Conservation (phyloP, 2,797 vertebrate genomes). For the Momotus momota region DNA sequence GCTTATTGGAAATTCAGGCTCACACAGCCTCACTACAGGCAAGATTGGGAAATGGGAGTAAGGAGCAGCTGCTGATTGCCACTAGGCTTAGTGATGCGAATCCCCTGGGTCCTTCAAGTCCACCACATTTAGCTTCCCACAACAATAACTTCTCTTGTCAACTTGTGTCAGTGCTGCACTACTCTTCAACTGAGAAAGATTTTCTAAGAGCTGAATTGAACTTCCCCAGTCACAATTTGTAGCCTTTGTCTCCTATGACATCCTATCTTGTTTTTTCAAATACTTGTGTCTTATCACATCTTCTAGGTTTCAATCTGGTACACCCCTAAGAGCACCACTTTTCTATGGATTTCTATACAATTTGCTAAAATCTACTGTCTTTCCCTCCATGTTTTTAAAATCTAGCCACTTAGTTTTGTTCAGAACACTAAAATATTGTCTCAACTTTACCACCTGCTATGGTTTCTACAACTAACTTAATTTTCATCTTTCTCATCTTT, state of each 20-base stretch:
- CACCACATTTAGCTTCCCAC: neutral
- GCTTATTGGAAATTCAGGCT: neutral
- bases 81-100: neutral
- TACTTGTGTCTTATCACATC: neutral
- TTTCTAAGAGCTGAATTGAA: neutral
- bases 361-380: neutral
- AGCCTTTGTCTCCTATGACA: neutral
- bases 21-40: neutral
- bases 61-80: neutral
- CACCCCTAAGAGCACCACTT: neutral
- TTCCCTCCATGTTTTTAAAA: neutral
- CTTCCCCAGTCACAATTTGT: neutral
- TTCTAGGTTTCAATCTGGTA: neutral
- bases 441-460: neutral
- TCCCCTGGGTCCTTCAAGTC: neutral
- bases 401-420: neutral
- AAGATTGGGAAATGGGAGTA: neutral
- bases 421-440: neutral
- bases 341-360: neutral
- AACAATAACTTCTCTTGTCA: neutral
- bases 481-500: neutral
- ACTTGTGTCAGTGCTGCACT: neutral
- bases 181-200: neutral
- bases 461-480: neutral
- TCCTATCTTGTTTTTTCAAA: neutral